Conservation (phyloP, 2,113 vertebrate species). For the Aix galericulata region DNA sequence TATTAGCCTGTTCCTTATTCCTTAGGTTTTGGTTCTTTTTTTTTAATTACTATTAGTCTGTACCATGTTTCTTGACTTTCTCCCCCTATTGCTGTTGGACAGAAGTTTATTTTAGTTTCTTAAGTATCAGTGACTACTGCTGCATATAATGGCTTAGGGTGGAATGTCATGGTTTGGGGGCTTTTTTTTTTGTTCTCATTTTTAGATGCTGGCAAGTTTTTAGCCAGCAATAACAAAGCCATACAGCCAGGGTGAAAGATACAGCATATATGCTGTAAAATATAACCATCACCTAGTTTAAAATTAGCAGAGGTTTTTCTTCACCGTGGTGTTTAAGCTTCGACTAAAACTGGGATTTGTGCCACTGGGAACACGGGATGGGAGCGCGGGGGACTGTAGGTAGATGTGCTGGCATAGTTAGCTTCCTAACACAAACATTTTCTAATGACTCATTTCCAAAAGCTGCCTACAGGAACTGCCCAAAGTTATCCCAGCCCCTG, state of each 20-base stretch:
- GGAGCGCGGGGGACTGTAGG: neutral
- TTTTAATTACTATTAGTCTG: neutral
- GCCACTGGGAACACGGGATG: neutral
- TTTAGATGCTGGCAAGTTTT: neutral
- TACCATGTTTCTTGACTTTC: neutral
- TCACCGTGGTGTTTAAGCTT: neutral
- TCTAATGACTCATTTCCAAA: constrained; percentile 56
- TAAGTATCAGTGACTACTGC: neutral
- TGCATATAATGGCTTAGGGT: neutral
- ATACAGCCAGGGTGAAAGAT: neutral
- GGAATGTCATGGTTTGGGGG: neutral
- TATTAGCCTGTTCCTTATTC: neutral
- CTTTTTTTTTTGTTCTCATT: neutral
- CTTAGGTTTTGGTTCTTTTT: neutral
- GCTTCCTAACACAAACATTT: constrained; percentile 56
- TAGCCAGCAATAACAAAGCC: neutral
- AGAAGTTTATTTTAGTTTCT: constrained; percentile 15
- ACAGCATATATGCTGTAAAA: neutral
- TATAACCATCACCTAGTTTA: neutral
- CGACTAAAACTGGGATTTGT: neutral
- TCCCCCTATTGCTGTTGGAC: neutral
- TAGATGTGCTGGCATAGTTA: constrained; percentile 19
- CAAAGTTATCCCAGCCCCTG: constrained; percentile 35
- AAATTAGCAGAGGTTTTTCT: neutral
- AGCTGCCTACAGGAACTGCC: constrained; percentile 49